Evolutionary conservation across 2,888 invertebrate genomes (phyloP), one percentile per base, ranked within the genome.

Genomic region (Rapana venosa): DNA sequence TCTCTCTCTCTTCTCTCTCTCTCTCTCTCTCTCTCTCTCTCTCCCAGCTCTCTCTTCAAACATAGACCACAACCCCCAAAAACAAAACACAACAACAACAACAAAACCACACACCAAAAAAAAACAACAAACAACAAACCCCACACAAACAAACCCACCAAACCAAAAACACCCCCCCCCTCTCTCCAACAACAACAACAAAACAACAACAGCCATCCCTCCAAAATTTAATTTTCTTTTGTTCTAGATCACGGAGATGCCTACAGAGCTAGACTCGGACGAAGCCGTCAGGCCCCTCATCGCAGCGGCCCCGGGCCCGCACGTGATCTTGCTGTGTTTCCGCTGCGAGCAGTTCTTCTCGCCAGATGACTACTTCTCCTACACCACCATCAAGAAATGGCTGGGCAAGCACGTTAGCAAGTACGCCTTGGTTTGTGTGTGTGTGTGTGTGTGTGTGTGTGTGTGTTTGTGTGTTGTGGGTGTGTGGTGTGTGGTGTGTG

Each of bases 261-360:
- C 85, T 1, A 86, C 86, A 22, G 86, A 86, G 30, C 66, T 86
- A 61, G 58, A 58, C 30, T 61, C 86, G 30, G 86, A 86, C 4
- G 86, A 86, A 20, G 61, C 66, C 1, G 86, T 61, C 58, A 13
- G 86, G 0, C 84, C 84, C 30, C 66, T 66, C 32, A 86, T 86
- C 61, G 32, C 61, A 17, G 32, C 56, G 61, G 32, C 86, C 30
- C 86, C 86, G 1, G 86, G 86, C 0, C 66, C 86, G 22, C 86
- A 66, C 86, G 86, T 58, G 35, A 86, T 86, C 61, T n/a, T 86
- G n/a, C 66, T 86, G 86, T 86, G 86, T 26, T 86, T 86, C 35
- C 61, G 86, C 61, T 86, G 86, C 35, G 86, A 86, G 61, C 61
- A 86, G 85, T 86, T 86, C 86, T 86, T 86, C 86, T 22, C 66